phyloP scores from a whole-genome alignment of 2,888 invertebrate genomes.

The Balanococcus diminutus region DNA sequence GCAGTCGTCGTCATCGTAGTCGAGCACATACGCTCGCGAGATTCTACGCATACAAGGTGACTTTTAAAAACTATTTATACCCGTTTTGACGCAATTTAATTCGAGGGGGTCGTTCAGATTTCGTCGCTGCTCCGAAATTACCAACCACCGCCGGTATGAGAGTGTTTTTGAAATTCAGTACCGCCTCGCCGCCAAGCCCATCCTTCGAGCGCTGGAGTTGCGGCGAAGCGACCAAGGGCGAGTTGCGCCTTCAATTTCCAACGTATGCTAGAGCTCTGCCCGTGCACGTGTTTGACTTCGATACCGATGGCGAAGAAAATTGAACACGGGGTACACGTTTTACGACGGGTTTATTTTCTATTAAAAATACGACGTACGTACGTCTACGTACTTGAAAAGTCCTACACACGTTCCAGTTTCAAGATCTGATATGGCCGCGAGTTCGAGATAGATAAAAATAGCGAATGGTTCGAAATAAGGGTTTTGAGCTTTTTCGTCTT shows the following conservation, averaged over 20 bases:
- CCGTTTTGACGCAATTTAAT: constrained; percentile 18
- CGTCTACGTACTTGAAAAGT: background rate
- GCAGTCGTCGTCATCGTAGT: background rate
- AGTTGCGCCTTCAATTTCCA: background rate
- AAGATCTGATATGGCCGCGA: background rate
- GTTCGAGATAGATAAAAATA: too few species aligned
- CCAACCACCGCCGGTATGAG: background rate
- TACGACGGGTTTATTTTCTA: background rate
- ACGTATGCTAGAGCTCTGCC: background rate
- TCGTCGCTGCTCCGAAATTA: background rate
- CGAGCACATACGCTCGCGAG: background rate
- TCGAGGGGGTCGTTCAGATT: background rate
- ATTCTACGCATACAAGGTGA: background rate
- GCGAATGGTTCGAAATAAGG: too few species aligned
- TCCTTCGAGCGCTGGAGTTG: background rate
- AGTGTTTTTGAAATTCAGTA: background rate
- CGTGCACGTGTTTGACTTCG: background rate
- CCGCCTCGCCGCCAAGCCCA: background rate
- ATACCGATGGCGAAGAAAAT: background rate
- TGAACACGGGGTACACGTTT: background rate
- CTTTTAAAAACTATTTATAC: constrained; percentile 19
- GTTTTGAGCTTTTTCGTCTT: too few species aligned
- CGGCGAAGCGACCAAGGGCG: background rate
- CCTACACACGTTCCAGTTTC: background rate
- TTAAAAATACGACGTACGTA: background rate